Evolutionary conservation across 2,113 vertebrate species (phyloP).

Genomic region (Nipponia nippon): DNA sequence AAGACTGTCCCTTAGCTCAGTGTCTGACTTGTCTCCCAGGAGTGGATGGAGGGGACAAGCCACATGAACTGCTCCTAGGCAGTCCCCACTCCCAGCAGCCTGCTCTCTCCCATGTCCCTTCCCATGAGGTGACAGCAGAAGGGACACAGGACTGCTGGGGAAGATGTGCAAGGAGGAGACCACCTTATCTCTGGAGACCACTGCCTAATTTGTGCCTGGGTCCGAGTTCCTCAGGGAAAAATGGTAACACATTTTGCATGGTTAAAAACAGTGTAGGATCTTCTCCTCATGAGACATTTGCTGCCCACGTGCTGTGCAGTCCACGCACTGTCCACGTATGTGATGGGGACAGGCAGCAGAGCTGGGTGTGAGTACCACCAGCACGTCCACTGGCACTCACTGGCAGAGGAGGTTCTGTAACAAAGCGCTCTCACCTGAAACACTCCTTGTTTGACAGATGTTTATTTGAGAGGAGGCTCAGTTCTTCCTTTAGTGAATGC

Average conservation of each 20-base stretch:
- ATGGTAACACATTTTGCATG: background rate
- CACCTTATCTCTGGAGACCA: background rate
- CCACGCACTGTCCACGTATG: fast-evolving
- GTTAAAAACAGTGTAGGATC: background rate
- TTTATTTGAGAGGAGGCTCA: background rate
- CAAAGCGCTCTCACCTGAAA: background rate
- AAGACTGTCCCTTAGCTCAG: background rate
- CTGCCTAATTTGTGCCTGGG: fast-evolving
- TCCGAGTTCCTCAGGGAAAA: background rate
- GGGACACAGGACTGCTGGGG: background rate
- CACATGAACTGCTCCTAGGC: background rate
- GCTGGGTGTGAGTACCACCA: background rate
- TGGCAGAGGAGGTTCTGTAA: background rate
- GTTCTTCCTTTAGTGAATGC: background rate
- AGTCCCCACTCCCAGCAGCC: background rate
- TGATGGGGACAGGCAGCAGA: background rate
- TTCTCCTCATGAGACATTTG: background rate
- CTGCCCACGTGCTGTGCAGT: background rate
- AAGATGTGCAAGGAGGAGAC: fast-evolving
- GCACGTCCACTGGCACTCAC: background rate
- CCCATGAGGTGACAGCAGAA: background rate
- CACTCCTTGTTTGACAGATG: background rate
- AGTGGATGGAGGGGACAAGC: background rate
- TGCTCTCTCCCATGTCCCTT: background rate
- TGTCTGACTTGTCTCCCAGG: background rate